Evolutionary conservation across 2,113 vertebrate genomes (phyloP), one percentile per base, ranked within the genome.

Genomic region (Pygoscelis antarcticus): DNA sequence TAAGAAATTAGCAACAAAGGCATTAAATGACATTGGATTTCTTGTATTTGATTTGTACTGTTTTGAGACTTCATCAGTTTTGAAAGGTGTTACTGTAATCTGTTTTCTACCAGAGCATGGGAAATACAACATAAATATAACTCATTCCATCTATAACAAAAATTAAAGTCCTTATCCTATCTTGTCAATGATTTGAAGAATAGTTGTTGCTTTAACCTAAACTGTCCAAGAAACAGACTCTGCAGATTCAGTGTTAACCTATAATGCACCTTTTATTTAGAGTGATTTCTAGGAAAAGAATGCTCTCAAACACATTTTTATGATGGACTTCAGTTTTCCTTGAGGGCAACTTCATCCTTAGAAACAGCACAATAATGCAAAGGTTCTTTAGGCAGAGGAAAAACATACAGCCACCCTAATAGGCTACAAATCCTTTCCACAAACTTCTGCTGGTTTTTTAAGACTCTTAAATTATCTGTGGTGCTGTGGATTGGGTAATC

Each of bases 381-480:
- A 64, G 5, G 8, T 64, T 96, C 69, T 61, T 93, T 49, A 84
- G 68, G 54, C 40, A 89, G 57, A 83, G 32, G 52, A 83, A 87
- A 89, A 93, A 65, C 11, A 82, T 16, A 58, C 21, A 47, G 18
- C 64, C 68, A 26, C 30, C 54, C 62, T 83, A 86, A 91, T 18
- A 90, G 92, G 77, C 32, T 91, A 64, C 64, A 89, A 94, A 93
- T 86, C 69, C 78, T 86, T 89, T 89, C 71, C 79, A 93, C 80
- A 79, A 65, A 80, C 34, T 87, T 89, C 81, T 94, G 32, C 36
- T 84, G 42, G 2, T 68, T 93, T 83, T 92, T 85, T 80, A 87
- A 92, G 86, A 79, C 52, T 72, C 89, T 90, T 66, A 85, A 88
- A 96, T 91, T 89, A 91, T 89, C 79, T 92, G 82, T 93, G 54